A percentile compares a stretch with the other conserved stretches of the same genome.
phyloP scores from a whole-genome alignment of 1,140 invertebrate genomes.

The Tetragnatha versicolor region DNA sequence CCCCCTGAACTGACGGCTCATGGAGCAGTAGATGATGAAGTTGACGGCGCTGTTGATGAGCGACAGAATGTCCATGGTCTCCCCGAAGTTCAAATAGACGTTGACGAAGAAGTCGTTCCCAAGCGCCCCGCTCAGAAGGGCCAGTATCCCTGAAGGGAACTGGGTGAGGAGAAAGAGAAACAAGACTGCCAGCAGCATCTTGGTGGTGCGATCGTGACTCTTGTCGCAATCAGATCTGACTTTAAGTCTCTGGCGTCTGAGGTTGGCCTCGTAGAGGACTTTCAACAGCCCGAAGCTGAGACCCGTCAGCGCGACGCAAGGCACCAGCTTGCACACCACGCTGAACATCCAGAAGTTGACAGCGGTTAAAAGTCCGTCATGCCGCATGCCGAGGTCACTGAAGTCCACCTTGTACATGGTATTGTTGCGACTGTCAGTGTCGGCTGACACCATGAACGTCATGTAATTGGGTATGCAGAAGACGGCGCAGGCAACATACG shows the following conservation, averaged over 20 bases:
- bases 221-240: constrained; percentile 41
- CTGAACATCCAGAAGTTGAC: constrained; percentile 88
- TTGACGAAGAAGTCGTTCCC: constrained; percentile 76
- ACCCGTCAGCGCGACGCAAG: constrained; percentile 80
- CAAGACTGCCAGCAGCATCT: constrained; percentile 87
- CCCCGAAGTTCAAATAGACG: constrained; percentile 77
- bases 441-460: constrained; percentile 52
- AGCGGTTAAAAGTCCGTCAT: constrained; percentile 69
- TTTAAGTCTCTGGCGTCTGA: constrained; percentile 66
- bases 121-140: constrained; percentile 75
- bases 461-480: constrained; percentile 72
- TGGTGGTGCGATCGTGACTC: constrained; percentile 78
- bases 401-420: constrained; percentile 74
- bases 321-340: constrained; percentile 83
- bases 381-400: constrained; percentile 68
- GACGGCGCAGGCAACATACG: constrained; percentile 76
- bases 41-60: constrained; percentile 91
- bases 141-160: constrained; percentile 84
- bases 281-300: constrained; percentile 83
- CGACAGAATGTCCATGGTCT: constrained; percentile 88
- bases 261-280: constrained; percentile 68
- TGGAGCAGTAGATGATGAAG: constrained; percentile 92
- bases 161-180: constrained; percentile 66
- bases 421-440: not conserved
- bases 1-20: constrained; percentile 91